phyloP scores from a whole-genome alignment of 2,113 vertebrate genomes.

The Pseudorasbora parva region DNA sequence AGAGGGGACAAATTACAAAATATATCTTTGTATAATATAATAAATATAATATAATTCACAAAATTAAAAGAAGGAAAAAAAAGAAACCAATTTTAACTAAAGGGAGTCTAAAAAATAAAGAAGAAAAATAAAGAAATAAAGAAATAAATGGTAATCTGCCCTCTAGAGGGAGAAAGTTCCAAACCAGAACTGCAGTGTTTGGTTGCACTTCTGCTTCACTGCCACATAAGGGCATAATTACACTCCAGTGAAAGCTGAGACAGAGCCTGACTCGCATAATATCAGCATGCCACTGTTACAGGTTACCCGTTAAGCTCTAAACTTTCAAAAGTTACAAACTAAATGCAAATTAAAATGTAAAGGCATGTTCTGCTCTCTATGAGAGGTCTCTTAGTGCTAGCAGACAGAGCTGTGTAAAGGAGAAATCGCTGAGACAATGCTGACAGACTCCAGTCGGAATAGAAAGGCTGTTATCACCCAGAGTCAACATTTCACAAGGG shows the following conservation, averaged over 20 bases:
- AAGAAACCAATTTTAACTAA: neutral
- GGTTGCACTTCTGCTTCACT: slow-evolving; percentile 10
- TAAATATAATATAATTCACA: neutral
- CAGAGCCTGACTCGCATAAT: neutral
- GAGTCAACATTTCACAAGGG: slow-evolving; percentile 67
- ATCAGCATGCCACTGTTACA: neutral
- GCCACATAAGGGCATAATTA: slow-evolving; percentile 39
- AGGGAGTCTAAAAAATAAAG: too few species aligned
- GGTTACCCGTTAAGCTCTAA: neutral
- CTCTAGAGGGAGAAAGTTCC: slow-evolving; percentile 22
- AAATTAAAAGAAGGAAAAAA: neutral
- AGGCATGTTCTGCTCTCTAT: neutral
- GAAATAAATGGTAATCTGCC: neutral
- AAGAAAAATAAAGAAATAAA: neutral
- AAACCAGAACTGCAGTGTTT: neutral
- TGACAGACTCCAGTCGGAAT: slow-evolving; percentile 61
- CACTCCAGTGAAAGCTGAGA: neutral
- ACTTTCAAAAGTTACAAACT: neutral
- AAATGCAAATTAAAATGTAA: neutral
- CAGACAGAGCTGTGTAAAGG: too few species aligned
- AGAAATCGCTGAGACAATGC: too few species aligned
- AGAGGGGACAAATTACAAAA: neutral
- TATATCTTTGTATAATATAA: neutral
- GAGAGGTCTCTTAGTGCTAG: neutral
- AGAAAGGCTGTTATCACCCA: slow-evolving; percentile 51